These are phyloP conservation scores for Mimas tiliae DNA, from an alignment of 2,888 invertebrate species.

Conservation along the genomic window DNA sequence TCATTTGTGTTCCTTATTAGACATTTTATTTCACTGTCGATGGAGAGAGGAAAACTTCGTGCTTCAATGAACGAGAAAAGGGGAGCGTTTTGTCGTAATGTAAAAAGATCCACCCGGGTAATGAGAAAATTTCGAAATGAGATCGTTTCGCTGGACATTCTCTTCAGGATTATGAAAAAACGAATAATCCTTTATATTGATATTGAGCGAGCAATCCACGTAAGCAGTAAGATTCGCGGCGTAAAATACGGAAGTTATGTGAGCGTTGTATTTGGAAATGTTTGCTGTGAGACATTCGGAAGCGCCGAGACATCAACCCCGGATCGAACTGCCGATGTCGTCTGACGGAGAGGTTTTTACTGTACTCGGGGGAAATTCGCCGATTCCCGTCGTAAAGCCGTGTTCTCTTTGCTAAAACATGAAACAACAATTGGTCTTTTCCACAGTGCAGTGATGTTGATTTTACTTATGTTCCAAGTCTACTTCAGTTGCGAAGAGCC, in stretches of 20 bases:
- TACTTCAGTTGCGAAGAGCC: conserved; percentile 33
- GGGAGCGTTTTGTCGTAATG: conserved; percentile 62
- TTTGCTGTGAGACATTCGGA: conserved; percentile 54
- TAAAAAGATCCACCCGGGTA: conserved; percentile 70
- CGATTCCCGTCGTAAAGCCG: conserved; percentile 68
- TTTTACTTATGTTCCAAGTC: conserved; percentile 32
- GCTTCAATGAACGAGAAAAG: conserved; percentile 67
- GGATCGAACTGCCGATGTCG: conserved; percentile 65
- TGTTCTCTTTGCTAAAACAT: conserved; percentile 56
- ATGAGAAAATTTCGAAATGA: conserved; percentile 73
- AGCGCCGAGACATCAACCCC: conserved; percentile 60
- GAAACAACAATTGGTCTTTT: conserved; percentile 63
- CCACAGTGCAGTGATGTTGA: conserved; percentile 45
- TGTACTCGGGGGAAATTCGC: conserved; percentile 78
- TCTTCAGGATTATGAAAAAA: conserved; percentile 53
- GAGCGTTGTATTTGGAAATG: conserved; percentile 58
- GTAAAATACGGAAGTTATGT: conserved; percentile 64
- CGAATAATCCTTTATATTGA: conserved; percentile 61
- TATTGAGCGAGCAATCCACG: conserved; percentile 50
- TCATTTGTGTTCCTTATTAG: conserved; percentile 75
- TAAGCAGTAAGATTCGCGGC: conserved; percentile 43
- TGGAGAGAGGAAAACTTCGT: conserved; percentile 66
- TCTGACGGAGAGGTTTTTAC: conserved; percentile 70
- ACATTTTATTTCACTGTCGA: conserved; percentile 64
- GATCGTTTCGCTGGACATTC: conserved; percentile 58